Conservation (phyloP, 2,888 invertebrate species). For the Eucriotettix oculatus region DNA sequence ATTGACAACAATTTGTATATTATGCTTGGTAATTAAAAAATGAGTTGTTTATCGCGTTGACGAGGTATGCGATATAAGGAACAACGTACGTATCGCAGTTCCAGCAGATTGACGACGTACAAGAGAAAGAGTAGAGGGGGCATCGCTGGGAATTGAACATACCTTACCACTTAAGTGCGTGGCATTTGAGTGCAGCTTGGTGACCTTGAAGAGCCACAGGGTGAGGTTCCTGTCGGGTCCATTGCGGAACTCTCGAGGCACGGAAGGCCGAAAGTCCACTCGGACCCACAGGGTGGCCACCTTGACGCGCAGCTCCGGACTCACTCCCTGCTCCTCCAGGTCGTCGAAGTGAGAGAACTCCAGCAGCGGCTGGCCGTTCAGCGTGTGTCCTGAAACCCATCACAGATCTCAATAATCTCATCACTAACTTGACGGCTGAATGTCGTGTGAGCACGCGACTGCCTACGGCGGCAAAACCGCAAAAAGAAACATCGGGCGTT, state of each 20-base stretch:
- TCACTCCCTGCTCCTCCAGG: constrained; percentile 22
- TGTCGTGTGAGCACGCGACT: too few species aligned
- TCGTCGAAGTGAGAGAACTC: constrained; percentile 64
- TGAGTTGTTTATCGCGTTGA: too few species aligned
- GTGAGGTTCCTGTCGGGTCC: constrained; percentile 35
- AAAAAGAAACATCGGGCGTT: too few species aligned
- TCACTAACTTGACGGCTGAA: too few species aligned
- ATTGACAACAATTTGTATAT: too few species aligned
- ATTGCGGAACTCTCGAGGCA: constrained; percentile 18
- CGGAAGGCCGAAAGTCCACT: constrained; percentile 34
- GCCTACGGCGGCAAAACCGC: too few species aligned
- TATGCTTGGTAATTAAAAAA: too few species aligned
- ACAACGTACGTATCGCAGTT: too few species aligned
- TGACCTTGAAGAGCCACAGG: constrained; percentile 54
- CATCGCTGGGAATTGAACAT: constrained; percentile 15
- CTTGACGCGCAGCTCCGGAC: constrained; percentile 50
- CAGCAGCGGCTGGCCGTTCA: constrained; percentile 70
- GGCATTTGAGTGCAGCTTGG: constrained; percentile 26
- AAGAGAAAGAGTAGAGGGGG: too few species aligned
- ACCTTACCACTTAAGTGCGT: constrained; percentile 40
- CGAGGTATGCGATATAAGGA: too few species aligned
- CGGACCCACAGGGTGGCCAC: constrained; percentile 65
- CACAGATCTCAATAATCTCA: too few species aligned
- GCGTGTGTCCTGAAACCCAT: constrained; percentile 48
- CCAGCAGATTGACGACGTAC: too few species aligned